phyloP scores from a whole-genome alignment of 2,888 invertebrate species.

The Drosophila anceps region DNA sequence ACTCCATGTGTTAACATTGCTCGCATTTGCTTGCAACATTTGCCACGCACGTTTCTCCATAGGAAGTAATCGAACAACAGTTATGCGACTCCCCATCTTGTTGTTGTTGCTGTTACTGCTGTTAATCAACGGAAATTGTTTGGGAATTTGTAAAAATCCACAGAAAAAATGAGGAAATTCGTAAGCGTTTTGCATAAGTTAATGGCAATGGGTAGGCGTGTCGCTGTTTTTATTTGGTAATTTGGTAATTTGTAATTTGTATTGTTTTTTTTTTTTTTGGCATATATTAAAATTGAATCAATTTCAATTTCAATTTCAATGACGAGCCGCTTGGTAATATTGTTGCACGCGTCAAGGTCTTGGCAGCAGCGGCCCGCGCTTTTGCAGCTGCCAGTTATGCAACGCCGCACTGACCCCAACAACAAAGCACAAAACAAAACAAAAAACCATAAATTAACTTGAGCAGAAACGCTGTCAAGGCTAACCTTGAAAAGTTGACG shows the following conservation, averaged over 20 bases:
- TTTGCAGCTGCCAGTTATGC: slow-evolving; percentile 29
- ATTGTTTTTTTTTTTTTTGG: slow-evolving; percentile 5
- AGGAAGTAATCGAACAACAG: slow-evolving; percentile 67
- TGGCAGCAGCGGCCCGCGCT: slow-evolving; percentile 11
- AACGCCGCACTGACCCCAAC: slow-evolving; percentile 11
- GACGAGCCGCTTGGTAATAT: neutral
- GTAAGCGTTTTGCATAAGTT: slow-evolving; percentile 64
- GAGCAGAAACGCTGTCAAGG: slow-evolving; percentile 28
- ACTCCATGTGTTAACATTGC: slow-evolving; percentile 61
- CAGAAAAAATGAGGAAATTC: slow-evolving; percentile 66
- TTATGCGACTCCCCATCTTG: slow-evolving; percentile 12
- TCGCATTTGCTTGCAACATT: slow-evolving; percentile 74
- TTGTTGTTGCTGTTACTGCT: slow-evolving; percentile 29
- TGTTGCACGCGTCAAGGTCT: slow-evolving; percentile 28
- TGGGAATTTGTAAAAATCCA: slow-evolving; percentile 33
- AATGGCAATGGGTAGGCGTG: slow-evolving; percentile 38
- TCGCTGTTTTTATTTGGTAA: slow-evolving; percentile 37
- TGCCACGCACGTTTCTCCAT: slow-evolving; percentile 53
- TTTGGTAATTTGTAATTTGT: slow-evolving; percentile 8
- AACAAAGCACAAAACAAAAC: slow-evolving; percentile 1
- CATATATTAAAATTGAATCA: neutral
- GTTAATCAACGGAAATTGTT: slow-evolving; percentile 68
- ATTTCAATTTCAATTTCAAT: slow-evolving; percentile 1
- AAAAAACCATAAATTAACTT: neutral
- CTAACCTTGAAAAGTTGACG: slow-evolving; percentile 1